Conservation (phyloP, 2,888 invertebrate species). For the Eristalinus aeneus region DNA sequence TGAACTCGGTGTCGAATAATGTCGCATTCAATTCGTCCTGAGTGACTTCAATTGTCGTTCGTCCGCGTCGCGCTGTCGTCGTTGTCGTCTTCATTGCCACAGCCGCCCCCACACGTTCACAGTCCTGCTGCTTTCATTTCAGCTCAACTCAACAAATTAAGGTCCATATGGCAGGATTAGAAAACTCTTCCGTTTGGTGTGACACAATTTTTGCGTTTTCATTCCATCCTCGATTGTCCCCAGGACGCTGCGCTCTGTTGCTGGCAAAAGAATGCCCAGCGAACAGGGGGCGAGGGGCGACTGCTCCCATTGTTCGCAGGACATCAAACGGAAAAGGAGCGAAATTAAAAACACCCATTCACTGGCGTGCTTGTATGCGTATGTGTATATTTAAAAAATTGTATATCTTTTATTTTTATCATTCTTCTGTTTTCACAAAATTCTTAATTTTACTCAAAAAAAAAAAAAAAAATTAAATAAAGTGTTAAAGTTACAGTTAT, state of each 20-base stretch:
- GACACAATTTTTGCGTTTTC: constrained; percentile 75
- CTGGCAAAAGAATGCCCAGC: not conserved
- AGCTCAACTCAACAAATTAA: constrained; percentile 72
- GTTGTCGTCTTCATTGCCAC: not conserved
- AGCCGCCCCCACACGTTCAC: not conserved
- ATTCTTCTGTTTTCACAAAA: constrained; percentile 37
- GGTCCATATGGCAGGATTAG: constrained; percentile 81
- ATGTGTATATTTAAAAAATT: constrained; percentile 57
- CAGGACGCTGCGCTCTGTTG: not conserved
- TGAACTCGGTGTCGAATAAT: constrained; percentile 69
- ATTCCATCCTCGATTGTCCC: constrained; percentile 35
- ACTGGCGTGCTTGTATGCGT: constrained; percentile 2
- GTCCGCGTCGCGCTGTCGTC: not conserved
- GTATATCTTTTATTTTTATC: constrained; percentile 36
- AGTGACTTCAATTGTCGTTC: constrained; percentile 78
- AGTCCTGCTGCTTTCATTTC: not conserved
- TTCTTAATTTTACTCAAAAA: constrained; percentile 47
- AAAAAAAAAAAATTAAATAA: constrained; percentile 35
- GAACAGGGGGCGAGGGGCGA: constrained; percentile 17
- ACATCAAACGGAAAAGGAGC: constrained; percentile 71
- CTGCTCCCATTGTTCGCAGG: constrained; percentile 65
- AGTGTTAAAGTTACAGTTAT: constrained; percentile 52
- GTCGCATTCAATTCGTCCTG: constrained; percentile 79
- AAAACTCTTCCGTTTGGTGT: constrained; percentile 74
- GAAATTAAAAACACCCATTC: constrained; percentile 42